Evolutionary conservation across 2,888 invertebrate genomes (phyloP).

Genomic region (Sarcophaga caerulescens): DNA sequence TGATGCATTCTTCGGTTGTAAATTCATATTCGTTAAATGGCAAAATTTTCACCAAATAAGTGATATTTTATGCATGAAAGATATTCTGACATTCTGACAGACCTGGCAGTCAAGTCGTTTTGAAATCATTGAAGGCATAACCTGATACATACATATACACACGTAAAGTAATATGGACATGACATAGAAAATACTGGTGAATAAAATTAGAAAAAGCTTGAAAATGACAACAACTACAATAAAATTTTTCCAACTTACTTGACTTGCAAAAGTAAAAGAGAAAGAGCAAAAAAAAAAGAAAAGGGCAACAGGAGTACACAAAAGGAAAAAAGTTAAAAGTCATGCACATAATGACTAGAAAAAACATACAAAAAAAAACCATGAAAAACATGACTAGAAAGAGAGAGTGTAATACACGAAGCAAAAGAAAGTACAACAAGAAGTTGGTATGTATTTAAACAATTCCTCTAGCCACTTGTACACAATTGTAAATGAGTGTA

Average conservation of each 20-base stretch:
- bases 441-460: conserved; percentile 17
- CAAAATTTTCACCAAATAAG: too few species aligned
- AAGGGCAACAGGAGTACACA: conserved; percentile 14
- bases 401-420: neutral
- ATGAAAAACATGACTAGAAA: neutral
- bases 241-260: conserved; percentile 21
- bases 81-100: too few species aligned
- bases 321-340: conserved; percentile 53
- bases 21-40: too few species aligned
- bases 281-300: neutral
- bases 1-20: too few species aligned
- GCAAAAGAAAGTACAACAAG: neutral
- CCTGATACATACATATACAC: neutral
- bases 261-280: conserved; percentile 6
- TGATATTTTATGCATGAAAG: too few species aligned
- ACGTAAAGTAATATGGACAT: conserved; percentile 5
- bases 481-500: too few species aligned
- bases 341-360: conserved; percentile 61
- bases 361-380: conserved; percentile 1
- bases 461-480: neutral
- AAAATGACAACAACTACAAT: neutral
- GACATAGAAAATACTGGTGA: neutral
- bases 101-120: too few species aligned
- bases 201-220: too few species aligned
- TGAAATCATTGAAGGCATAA: neutral